Conservation (phyloP, 2,888 invertebrate species). For the Kryphioiulus occultus region DNA sequence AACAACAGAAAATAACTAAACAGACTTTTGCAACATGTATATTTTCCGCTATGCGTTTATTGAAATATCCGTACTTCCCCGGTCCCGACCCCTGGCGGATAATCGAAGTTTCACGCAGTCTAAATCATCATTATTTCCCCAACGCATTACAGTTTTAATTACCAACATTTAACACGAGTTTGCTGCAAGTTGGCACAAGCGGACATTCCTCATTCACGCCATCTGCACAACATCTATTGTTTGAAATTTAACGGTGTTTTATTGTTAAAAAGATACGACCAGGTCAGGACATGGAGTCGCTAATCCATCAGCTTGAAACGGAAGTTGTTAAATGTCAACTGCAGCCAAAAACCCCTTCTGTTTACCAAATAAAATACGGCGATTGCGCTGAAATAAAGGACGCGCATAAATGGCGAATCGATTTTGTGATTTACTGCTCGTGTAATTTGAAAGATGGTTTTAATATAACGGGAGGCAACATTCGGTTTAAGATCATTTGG, state of each 20-base stretch:
- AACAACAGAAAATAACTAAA: too few relatives aligned
- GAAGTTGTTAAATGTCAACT: neutral
- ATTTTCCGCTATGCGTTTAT: too few relatives aligned
- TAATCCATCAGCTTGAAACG: constrained; percentile 37
- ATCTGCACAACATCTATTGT: neutral
- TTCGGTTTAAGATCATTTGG: constrained; percentile 45
- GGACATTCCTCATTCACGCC: too few relatives aligned
- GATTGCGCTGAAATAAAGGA: neutral
- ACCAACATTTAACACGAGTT: neutral
- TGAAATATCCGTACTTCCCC: too few relatives aligned
- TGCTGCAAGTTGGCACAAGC: neutral
- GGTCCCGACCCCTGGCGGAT: too few relatives aligned
- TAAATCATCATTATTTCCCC: neutral
- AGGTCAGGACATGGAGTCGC: neutral
- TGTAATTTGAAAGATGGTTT: constrained; percentile 45
- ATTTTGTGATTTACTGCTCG: constrained; percentile 31
- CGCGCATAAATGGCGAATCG: constrained; percentile 34
- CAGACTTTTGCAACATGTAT: too few relatives aligned
- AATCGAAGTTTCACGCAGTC: too few relatives aligned
- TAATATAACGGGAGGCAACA: constrained; percentile 43
- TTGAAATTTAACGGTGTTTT: neutral
- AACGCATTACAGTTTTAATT: neutral
- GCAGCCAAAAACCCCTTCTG: constrained; percentile 14
- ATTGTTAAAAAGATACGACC: neutral
- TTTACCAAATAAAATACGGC: constrained; percentile 34